These are phyloP conservation scores for Platycheirus rosarum DNA, from an alignment of 2,888 invertebrate genomes.

Conservation along the genomic window DNA sequence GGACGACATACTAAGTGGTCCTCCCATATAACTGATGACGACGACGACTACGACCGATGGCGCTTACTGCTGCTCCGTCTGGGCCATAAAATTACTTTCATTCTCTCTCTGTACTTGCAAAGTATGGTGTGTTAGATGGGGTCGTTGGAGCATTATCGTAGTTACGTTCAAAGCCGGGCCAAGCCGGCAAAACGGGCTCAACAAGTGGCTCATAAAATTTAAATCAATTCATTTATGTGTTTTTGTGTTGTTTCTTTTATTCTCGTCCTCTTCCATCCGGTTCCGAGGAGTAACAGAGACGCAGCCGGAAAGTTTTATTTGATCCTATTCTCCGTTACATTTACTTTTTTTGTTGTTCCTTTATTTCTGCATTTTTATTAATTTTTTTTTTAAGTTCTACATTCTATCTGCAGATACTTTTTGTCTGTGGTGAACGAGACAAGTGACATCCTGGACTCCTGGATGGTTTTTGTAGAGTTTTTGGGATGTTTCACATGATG, in stretches of 20 bases:
- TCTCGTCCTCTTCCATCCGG: slow-evolving; percentile 63
- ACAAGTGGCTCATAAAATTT: slow-evolving; percentile 78
- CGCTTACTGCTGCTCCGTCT: slow-evolving; percentile 37
- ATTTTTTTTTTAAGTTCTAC: slow-evolving; percentile 16
- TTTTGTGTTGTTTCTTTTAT: slow-evolving; percentile 72
- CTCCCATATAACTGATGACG: background rate
- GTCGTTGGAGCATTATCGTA: slow-evolving; percentile 37
- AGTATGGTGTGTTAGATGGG: slow-evolving; percentile 32
- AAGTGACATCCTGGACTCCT: slow-evolving; percentile 22
- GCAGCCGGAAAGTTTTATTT: slow-evolving; percentile 47
- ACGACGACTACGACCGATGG: slow-evolving; percentile 13
- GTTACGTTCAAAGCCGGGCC: slow-evolving; percentile 58
- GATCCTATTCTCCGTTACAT: slow-evolving; percentile 43
- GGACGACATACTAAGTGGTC: slow-evolving; percentile 23
- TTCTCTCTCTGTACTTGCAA: slow-evolving; percentile 59
- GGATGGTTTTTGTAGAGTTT: slow-evolving; percentile 5
- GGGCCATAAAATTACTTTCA: slow-evolving; percentile 68
- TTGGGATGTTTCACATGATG: slow-evolving; percentile 28
- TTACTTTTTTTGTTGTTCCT: slow-evolving; percentile 31
- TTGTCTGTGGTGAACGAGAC: slow-evolving; percentile 34
- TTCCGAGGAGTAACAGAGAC: slow-evolving; percentile 27
- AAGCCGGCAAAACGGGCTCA: slow-evolving; percentile 67
- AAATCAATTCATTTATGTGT: slow-evolving; percentile 78
- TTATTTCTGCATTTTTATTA: slow-evolving; percentile 65
- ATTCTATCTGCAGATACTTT: slow-evolving; percentile 36